These are phyloP conservation scores for Scaptomyza flava DNA, from an alignment of 2,888 invertebrate genomes.

Conservation along the genomic window DNA sequence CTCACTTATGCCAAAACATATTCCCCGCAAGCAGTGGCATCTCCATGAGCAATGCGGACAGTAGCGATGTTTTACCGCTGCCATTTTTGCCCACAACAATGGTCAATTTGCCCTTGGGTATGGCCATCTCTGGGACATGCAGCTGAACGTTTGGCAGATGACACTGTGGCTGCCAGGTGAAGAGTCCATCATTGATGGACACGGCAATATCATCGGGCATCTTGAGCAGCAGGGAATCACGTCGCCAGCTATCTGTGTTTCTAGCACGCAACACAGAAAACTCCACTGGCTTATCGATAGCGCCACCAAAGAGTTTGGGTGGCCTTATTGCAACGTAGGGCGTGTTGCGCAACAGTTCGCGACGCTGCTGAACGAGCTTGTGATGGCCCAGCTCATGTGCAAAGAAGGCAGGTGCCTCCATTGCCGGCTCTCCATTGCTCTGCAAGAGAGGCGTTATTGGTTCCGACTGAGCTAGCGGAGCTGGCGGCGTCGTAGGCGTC, in stretches of 20 bases:
- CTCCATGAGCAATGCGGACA: slow-evolving; percentile 92
- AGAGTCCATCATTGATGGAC: slow-evolving; percentile 80
- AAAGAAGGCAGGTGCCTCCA: slow-evolving; percentile 31
- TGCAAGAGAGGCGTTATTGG: slow-evolving; percentile 72
- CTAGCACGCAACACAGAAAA: slow-evolving; percentile 65
- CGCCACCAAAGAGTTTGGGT: slow-evolving; percentile 55
- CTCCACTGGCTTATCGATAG: slow-evolving; percentile 52
- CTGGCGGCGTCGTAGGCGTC: slow-evolving; percentile 30
- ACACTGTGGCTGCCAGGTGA: slow-evolving; percentile 68
- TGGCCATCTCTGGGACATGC: slow-evolving; percentile 78
- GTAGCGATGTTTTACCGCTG: slow-evolving; percentile 91
- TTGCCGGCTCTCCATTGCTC: slow-evolving; percentile 31
- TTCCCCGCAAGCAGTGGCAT: slow-evolving; percentile 89
- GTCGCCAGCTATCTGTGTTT: slow-evolving; percentile 75
- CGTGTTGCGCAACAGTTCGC: slow-evolving; percentile 76
- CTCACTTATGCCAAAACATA: slow-evolving; percentile 88
- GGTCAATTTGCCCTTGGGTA: slow-evolving; percentile 87
- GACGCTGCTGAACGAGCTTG: slow-evolving; percentile 71
- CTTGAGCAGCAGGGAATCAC: slow-evolving; percentile 81
- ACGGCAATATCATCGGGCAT: slow-evolving; percentile 83
- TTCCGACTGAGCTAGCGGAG: slow-evolving; percentile 73
- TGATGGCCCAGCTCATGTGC: slow-evolving; percentile 58
- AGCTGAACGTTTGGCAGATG: slow-evolving; percentile 64
- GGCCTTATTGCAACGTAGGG: slow-evolving; percentile 81
- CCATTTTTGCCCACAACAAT: slow-evolving; percentile 92